phyloP scores from a whole-genome alignment of 2,888 invertebrate species.

The Calliopum simillimum region DNA sequence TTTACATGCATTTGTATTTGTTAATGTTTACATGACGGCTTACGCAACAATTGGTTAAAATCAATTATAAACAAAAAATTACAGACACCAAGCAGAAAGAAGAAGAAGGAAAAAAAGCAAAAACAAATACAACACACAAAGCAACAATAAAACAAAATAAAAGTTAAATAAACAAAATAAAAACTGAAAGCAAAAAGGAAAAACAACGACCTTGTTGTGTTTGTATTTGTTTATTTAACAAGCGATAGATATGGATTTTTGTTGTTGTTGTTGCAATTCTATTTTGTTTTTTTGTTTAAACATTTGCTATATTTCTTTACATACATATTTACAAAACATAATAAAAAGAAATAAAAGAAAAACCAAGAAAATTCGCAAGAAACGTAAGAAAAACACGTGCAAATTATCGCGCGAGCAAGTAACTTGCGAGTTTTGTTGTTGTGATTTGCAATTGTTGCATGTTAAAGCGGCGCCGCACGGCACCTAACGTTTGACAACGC shows the following conservation, averaged over 20 bases:
- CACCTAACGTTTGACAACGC: no score
- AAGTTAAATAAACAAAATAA: slow-evolving; percentile 12
- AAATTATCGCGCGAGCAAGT: background rate
- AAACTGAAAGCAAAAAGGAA: background rate
- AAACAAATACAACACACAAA: background rate
- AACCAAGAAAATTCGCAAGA: background rate
- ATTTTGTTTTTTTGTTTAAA: slow-evolving; percentile 2
- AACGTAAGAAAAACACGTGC: slow-evolving; percentile 4
- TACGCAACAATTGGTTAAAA: background rate
- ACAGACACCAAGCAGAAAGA: background rate
- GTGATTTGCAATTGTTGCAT: slow-evolving; percentile 25
- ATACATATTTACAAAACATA: background rate
- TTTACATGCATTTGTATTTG: no score
- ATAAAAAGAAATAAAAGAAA: slow-evolving; percentile 1
- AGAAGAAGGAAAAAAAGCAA: background rate
- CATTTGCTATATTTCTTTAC: slow-evolving; percentile 11
- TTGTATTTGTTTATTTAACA: slow-evolving; percentile 13
- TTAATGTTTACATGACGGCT: no score
- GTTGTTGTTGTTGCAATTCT: background rate
- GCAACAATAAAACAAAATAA: slow-evolving; percentile 6
- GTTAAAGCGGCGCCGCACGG: background rate
- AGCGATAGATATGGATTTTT: background rate
- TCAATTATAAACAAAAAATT: background rate
- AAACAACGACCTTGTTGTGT: slow-evolving; percentile 25
- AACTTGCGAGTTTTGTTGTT: background rate